Evolutionary conservation across 1,140 invertebrate species (phyloP).

Genomic region (Trichogramma pretiosum): DNA sequence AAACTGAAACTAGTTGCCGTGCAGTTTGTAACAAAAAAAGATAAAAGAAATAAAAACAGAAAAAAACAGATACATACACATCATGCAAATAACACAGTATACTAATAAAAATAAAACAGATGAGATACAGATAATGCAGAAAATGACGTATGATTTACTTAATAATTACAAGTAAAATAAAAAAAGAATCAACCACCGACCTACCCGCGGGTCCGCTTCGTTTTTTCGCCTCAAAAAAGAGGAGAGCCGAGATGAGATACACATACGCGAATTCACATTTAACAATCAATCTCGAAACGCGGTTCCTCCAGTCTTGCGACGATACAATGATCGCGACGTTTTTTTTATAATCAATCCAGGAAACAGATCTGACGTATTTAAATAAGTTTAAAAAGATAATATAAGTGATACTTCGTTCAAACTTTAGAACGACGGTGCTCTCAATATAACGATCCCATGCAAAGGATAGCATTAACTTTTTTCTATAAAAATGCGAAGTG

Average conservation of each 20-base stretch:
- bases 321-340: too few relatives aligned
- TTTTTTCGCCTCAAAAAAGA: slow-evolving; percentile 34
- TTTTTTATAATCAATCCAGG: neutral
- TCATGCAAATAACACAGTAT: slow-evolving; percentile 19
- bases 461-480: too few relatives aligned
- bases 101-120: slow-evolving; percentile 27
- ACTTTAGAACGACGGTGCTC: slow-evolving; percentile 14
- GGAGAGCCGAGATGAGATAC: slow-evolving; percentile 1
- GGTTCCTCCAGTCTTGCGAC: too few relatives aligned
- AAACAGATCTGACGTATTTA: neutral
- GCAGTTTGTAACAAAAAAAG: slow-evolving; percentile 37
- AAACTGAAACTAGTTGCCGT: slow-evolving; percentile 39
- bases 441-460: too few relatives aligned
- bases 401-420: slow-evolving; percentile 13
- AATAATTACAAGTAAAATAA: slow-evolving; percentile 23
- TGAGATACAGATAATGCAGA: slow-evolving; percentile 21
- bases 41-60: slow-evolving; percentile 20
- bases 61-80: slow-evolving; percentile 21
- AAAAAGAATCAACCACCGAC: slow-evolving; percentile 37
- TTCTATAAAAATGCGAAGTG: too few relatives aligned
- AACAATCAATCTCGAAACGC: too few relatives aligned
- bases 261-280: neutral
- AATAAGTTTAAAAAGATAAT: too few relatives aligned
- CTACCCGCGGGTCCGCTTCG: slow-evolving; percentile 48
- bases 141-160: slow-evolving; percentile 25